phyloP scores from a whole-genome alignment of 2,888 invertebrate species.

The Nezara viridula region DNA sequence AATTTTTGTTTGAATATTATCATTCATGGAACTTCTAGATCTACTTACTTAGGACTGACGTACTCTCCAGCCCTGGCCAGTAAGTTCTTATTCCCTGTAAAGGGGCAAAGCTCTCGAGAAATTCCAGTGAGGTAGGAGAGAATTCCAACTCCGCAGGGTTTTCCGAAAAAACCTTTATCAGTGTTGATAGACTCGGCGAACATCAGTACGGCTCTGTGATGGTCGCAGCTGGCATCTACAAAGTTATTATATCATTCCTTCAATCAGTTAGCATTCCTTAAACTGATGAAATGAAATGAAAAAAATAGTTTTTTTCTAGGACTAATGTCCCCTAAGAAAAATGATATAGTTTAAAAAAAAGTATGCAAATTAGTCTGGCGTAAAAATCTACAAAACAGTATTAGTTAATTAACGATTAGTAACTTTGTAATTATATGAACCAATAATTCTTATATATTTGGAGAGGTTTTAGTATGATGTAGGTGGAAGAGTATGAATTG shows the following conservation, averaged over 20 bases:
- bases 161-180: conserved; percentile 73
- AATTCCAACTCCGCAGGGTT: conserved; percentile 69
- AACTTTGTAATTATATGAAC: too few relatives aligned
- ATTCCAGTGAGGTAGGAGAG: conserved; percentile 43
- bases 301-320: too few relatives aligned
- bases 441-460: too few relatives aligned
- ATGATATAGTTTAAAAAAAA: too few relatives aligned
- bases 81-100: background rate
- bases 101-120: background rate
- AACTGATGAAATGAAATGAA: too few relatives aligned
- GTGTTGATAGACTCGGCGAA: conserved; percentile 75
- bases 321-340: too few relatives aligned
- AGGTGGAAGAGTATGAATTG: too few relatives aligned
- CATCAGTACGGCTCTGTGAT: conserved; percentile 74
- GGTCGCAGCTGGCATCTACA: conserved; percentile 72
- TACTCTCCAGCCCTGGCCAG: conserved; percentile 40
- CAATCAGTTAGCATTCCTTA: too few relatives aligned
- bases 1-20: background rate
- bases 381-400: too few relatives aligned
- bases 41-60: conserved; percentile 38
- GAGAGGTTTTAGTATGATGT: too few relatives aligned
- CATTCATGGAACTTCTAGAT: background rate
- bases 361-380: too few relatives aligned
- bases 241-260: background rate
- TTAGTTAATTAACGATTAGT: too few relatives aligned